These are phyloP conservation scores for Cerastoderma edule DNA, from an alignment of 2,888 invertebrate species.

Conservation along the genomic window DNA sequence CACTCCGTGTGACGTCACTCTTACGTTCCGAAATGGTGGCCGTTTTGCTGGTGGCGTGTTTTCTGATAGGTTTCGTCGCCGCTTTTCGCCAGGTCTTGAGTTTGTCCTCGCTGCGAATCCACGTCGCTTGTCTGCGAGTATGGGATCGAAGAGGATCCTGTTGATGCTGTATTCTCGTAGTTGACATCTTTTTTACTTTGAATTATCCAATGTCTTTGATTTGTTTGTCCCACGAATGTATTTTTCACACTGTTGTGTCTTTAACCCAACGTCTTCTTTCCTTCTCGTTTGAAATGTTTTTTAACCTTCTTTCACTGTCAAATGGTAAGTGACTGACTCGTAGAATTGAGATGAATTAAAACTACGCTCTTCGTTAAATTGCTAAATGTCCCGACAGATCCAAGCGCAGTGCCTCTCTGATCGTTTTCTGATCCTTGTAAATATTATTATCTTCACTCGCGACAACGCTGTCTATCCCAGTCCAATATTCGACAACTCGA, in stretches of 20 bases:
- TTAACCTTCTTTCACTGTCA: too few species aligned
- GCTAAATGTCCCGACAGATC: too few species aligned
- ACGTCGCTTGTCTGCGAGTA: constrained; percentile 48
- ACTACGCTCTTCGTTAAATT: too few species aligned
- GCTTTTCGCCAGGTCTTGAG: constrained; percentile 64
- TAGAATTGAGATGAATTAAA: too few species aligned
- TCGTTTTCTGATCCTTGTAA: background rate
- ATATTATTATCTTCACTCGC: constrained; percentile 10
- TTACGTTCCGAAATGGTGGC: constrained; percentile 59
- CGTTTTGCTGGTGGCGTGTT: constrained; percentile 31
- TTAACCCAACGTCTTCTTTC: too few species aligned
- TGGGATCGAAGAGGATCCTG: background rate
- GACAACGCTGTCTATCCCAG: constrained; percentile 13
- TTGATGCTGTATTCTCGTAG: constrained; percentile 22
- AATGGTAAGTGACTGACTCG: too few species aligned
- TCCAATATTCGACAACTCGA: constrained; percentile 15
- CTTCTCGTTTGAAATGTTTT: too few species aligned
- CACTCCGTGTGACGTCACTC: constrained; percentile 63
- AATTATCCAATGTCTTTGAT: too few species aligned
- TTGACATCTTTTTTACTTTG: constrained; percentile 19
- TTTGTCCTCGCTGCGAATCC: constrained; percentile 65
- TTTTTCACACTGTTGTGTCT: too few species aligned
- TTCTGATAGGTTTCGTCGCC: constrained; percentile 24
- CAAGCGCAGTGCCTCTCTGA: too few species aligned
- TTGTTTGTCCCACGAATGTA: too few species aligned